Percentiles rank a stretch among this genome's conserved stretches.
Conservation (phyloP, 2,797 vertebrate species). For the Spinibarbus caldwelli region DNA sequence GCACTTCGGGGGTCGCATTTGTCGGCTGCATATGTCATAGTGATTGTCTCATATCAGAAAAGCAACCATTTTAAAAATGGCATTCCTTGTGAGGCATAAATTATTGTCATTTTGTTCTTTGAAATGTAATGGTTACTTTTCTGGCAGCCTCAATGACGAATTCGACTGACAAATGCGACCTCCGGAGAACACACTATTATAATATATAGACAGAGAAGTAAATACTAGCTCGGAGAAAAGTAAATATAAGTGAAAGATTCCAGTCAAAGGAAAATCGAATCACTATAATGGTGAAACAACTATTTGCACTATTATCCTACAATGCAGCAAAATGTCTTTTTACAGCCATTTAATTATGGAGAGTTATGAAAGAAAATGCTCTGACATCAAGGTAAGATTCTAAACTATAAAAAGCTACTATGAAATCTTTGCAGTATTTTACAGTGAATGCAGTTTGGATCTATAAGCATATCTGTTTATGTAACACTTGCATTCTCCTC, state of each 20-base stretch:
- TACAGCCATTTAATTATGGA: neutral
- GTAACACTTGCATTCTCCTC: constrained; percentile 1
- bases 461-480: constrained; percentile 2
- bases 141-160: neutral
- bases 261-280: neutral
- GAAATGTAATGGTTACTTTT: neutral
- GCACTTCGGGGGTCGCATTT: neutral
- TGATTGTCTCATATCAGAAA: neutral
- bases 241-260: neutral
- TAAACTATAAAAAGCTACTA: neutral
- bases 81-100: neutral
- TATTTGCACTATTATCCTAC: neutral
- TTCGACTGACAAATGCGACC: neutral
- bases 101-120: neutral
- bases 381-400: neutral
- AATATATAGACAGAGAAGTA: neutral
- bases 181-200: neutral
- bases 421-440: neutral
- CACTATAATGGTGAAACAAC: neutral
- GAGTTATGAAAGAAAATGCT: neutral
- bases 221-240: neutral
- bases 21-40: neutral
- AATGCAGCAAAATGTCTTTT: neutral
- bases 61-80: neutral
- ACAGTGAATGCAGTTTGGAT: constrained; percentile 20